Evolutionary conservation across 2,797 vertebrate species (phyloP).

Genomic region (Paramormyrops hopkinsi): DNA sequence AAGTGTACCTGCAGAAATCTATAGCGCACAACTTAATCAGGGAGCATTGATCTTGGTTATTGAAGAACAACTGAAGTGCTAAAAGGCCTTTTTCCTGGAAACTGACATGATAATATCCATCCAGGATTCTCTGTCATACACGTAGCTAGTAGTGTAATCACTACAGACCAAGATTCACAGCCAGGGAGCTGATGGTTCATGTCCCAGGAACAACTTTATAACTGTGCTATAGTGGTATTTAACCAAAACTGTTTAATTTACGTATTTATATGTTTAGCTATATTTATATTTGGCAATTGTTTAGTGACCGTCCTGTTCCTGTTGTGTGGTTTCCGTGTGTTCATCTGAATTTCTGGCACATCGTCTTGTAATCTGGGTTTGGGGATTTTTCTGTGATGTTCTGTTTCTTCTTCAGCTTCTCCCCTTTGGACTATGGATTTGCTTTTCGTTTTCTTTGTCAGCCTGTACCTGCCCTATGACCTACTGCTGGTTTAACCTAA

Average conservation of each 20-base stretch:
- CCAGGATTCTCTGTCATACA: slow-evolving; percentile 41
- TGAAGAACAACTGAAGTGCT: slow-evolving; percentile 36
- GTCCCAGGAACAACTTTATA: not conserved
- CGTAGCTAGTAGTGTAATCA: slow-evolving; percentile 25
- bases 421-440: not conserved
- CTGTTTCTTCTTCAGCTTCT: not conserved
- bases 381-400: not conserved
- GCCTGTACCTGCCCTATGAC: not conserved
- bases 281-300: not conserved
- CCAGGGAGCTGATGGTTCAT: not conserved
- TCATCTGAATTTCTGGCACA: not conserved
- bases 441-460: not conserved
- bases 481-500: not conserved
- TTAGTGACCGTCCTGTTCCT: not conserved
- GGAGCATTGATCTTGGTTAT: slow-evolving; percentile 60
- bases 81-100: slow-evolving; percentile 33
- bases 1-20: slow-evolving; percentile 65
- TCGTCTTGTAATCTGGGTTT: not conserved
- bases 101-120: slow-evolving; percentile 49
- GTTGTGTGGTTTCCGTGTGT: not conserved
- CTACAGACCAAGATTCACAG: not conserved
- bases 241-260: not conserved
- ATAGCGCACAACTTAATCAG: slow-evolving; percentile 76
- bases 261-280: not conserved
- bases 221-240: not conserved